Percentiles rank a stretch among this genome's conserved stretches.
Conservation (phyloP, 1,140 invertebrate genomes). For the Palaemon carinicauda region DNA sequence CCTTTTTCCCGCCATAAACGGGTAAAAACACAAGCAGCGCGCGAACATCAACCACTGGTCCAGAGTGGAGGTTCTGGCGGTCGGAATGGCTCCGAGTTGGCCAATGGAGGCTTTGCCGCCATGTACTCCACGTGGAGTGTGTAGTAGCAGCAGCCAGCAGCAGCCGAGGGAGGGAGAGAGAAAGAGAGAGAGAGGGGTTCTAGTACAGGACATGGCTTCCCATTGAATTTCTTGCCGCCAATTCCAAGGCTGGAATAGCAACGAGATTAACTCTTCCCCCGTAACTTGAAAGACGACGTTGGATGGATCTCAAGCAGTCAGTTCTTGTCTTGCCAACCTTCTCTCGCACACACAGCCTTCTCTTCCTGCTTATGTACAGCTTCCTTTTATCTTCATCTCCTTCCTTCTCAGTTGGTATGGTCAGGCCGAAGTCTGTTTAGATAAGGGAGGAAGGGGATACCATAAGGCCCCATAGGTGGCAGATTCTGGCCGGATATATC, state of each 20-base stretch:
- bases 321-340: background rate
- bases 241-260: constrained; percentile 35
- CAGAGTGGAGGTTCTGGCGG: background rate
- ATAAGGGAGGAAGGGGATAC: too few species aligned
- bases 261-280: constrained; percentile 32
- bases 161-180: background rate
- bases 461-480: too few species aligned
- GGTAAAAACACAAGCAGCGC: constrained; percentile 7
- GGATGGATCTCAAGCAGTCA: background rate
- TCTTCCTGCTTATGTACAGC: background rate
- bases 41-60: background rate
- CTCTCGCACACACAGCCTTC: background rate
- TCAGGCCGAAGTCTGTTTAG: background rate
- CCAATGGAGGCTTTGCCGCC: background rate
- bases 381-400: background rate
- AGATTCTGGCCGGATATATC: too few species aligned
- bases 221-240: constrained; percentile 39
- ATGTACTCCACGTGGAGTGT: constrained; percentile 15
- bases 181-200: background rate
- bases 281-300: constrained; percentile 30
- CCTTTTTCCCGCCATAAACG: constrained; percentile 30
- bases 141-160: too few species aligned
- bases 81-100: background rate
- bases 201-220: background rate
- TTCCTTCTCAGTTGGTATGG: background rate